Base-by-base conservation (phyloP, 2,113 vertebrate species). In the Triplophysa rosa region DNA sequence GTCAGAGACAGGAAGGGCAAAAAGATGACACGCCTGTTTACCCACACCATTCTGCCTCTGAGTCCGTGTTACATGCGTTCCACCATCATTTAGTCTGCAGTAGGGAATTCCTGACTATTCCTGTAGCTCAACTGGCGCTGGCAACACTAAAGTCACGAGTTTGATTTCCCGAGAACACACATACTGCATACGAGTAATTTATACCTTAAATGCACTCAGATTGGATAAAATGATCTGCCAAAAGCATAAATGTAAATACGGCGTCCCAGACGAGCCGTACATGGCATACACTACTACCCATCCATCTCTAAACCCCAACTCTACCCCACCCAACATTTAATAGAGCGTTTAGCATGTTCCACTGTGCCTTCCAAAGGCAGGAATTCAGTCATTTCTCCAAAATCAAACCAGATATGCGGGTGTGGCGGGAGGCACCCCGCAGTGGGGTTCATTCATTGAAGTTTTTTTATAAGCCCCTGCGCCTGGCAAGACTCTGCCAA, bases 101-200 rank as follows among this genome's bases (percentile, higher is more conserved):
- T 7, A 58, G 19, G n/a, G 54, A 21, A 58, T 58, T 21, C 54
- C 54, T 58, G 19, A 52, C 49, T 52, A 52, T 52, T 52, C 49
- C n/a, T 58, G 54, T 58, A 58, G 16, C 54, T n/a, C 16, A 58
- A 9, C 54, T 52, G 11, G 10, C 11, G 42, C 42, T 45, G 42
- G 42, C 42, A 45, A 52, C 49, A 52, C 49, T 5, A 16, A 52
- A 49, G 47, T 49, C 10, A 49, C 14, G 2, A 13, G 47, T 90
- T 94, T 93, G 93, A 93, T 92, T 90, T 91, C 45, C 88, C 83
- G 56, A 33, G 83, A 89, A 92, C 49, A 52, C 49, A 52, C 16
- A 52, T 17, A 52, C 42, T 45, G 42, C 4, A 17, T 6, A 52
- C 6, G 14, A 16, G 4, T 52, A 16, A 52, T 52, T 52, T 19